Evolutionary conservation across 2,797 vertebrate species (phyloP).

Genomic region (Spatula clypeata): DNA sequence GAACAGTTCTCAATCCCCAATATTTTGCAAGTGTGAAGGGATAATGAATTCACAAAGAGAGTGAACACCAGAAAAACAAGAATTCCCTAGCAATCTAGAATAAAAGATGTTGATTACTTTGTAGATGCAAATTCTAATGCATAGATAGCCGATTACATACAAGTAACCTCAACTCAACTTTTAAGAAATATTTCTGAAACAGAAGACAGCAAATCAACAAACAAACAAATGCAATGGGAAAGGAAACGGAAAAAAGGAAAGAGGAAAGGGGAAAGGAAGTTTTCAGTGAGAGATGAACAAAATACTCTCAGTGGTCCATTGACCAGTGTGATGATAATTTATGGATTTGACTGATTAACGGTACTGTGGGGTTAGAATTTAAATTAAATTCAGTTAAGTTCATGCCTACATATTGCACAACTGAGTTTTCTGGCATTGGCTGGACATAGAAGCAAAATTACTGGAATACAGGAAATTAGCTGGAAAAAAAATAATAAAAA

Average conservation of each 20-base stretch:
- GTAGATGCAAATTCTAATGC: not conserved
- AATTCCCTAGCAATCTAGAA: not conserved
- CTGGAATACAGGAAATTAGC: constrained; percentile 55
- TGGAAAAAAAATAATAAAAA: not conserved
- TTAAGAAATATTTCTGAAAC: not conserved
- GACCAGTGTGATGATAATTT: not conserved
- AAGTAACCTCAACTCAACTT: not conserved
- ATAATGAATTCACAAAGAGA: not conserved
- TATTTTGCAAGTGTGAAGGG: not conserved
- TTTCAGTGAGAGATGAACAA: not conserved
- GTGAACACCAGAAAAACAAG: not conserved
- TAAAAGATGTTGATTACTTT: not conserved
- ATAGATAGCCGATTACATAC: not conserved
- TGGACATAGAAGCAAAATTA: constrained; percentile 43
- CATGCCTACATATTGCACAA: constrained; percentile 10
- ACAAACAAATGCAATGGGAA: not conserved
- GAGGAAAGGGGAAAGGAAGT: not conserved
- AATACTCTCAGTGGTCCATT: not conserved
- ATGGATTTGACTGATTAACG: not conserved
- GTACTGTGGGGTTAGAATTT: not conserved
- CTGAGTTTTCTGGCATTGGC: constrained; percentile 37
- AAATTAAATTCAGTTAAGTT: not conserved
- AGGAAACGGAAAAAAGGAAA: not conserved
- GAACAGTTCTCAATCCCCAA: not conserved
- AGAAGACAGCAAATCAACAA: not conserved